Conservation (phyloP, 2,888 invertebrate genomes). For the Zelleria hepariella region DNA sequence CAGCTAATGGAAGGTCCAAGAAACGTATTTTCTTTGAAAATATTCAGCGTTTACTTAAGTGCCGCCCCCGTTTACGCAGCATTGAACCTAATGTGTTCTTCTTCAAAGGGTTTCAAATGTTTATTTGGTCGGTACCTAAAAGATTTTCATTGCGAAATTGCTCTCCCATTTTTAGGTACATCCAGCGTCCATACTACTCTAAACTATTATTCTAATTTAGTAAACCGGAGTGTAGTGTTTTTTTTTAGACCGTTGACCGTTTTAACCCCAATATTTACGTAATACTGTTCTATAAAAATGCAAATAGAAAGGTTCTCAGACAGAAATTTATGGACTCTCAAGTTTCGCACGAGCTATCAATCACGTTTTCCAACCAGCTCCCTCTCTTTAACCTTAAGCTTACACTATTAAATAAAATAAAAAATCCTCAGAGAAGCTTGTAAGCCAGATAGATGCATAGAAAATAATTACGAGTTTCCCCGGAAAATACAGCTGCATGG, state of each 20-base stretch:
- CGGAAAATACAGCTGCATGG: background rate
- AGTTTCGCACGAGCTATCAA: slow-evolving; percentile 57
- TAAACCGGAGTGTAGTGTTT: too few relatives aligned
- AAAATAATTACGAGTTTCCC: background rate
- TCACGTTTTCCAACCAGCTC: slow-evolving; percentile 55
- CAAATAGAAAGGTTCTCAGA: slow-evolving; percentile 42
- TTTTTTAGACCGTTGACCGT: too few relatives aligned
- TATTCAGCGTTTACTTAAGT: background rate
- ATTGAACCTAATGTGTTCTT: background rate
- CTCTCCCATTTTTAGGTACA: too few relatives aligned
- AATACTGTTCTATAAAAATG: slow-evolving; percentile 30
- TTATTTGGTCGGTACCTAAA: background rate
- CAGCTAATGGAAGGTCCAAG: slow-evolving; percentile 3
- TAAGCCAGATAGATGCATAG: background rate
- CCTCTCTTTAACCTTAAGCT: slow-evolving; percentile 17
- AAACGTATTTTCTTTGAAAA: background rate
- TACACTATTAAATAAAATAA: slow-evolving; percentile 58
- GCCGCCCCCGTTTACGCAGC: slow-evolving; percentile 15
- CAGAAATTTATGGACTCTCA: slow-evolving; percentile 49
- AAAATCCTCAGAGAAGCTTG: slow-evolving; percentile 12
- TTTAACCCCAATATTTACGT: background rate
- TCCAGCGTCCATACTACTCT: too few relatives aligned
- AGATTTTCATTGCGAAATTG: too few relatives aligned
- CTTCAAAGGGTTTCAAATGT: background rate
- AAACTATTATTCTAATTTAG: too few relatives aligned